Base-by-base conservation (phyloP, 2,797 vertebrate species). In the Furcifer pardalis region DNA sequence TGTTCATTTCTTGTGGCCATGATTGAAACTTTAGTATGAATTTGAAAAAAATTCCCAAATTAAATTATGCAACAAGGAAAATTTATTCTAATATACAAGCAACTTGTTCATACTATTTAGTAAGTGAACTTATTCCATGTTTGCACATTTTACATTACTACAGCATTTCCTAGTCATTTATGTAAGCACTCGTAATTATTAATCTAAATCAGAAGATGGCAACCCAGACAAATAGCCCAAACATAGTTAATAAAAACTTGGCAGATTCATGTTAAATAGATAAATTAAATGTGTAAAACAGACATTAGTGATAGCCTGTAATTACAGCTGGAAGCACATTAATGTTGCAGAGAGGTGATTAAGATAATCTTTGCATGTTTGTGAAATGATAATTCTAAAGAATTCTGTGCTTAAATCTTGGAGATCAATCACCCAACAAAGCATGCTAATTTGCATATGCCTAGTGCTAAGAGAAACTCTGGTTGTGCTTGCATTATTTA, bases 1-100 rank as follows among this genome's bases (percentile, higher is more conserved):
- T 40, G 40, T 52, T 10, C 30, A 32, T 65, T 83, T 75, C 3
- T 19, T 69, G 77, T 40, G 30, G 40, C 15, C 23, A 35, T 7
- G 69, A 52, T 84, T 79, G 32, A 83, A 30, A 84, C n/a, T 71
- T 79, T 46, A 42, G 49, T 78, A 62, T 46, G 56, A 40, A 52
- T 60, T 72, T 72, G 23, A 71, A 30, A 77, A 84, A 71, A 1
- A 72, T 73, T 37, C 42, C 15, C 63, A 25, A 84, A 35, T 72
- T 32, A 77, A 71, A 6, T 84, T 32, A 52, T 56, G 23, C 35
- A 52, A 35, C n/a, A 71, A 21, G 10, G 1, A 59, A 59, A n/a
- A 35, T 77, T 25, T 59, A 59, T 77, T 77, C 12, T 77, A 62
- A 76, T 65, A 42, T 4, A 68, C 30, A 19, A 83, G 77, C 68